A percentile compares a stretch with the other conserved stretches of the same genome.
These are phyloP conservation scores for Nothura maculosa DNA, from an alignment of 2,797 vertebrate genomes.

Conservation along the genomic window DNA sequence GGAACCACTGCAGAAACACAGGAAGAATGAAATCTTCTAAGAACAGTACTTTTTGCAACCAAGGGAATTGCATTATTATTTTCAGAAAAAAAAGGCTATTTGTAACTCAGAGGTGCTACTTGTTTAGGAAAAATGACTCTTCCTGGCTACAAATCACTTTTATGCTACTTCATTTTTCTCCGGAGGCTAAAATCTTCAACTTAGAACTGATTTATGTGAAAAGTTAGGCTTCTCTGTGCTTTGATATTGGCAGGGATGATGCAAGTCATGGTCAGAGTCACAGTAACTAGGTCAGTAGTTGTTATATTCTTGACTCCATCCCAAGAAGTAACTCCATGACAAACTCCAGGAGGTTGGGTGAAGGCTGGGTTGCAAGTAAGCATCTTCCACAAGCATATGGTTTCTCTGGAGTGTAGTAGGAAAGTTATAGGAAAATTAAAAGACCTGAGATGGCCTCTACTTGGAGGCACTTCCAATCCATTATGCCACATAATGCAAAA, in stretches of 20 bases:
- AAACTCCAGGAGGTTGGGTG: not conserved
- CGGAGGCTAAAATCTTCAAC: not conserved
- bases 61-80: not conserved
- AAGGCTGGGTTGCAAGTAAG: not conserved
- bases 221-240: not conserved
- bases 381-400: not conserved
- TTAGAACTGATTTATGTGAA: not conserved
- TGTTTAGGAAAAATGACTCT: not conserved
- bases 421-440: not conserved
- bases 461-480: not conserved
- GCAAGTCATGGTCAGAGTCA: not conserved
- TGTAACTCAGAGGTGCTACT: not conserved
- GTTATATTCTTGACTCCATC: not conserved
- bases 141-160: not conserved
- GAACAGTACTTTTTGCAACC: not conserved
- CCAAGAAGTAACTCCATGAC: not conserved
- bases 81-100: not conserved
- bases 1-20: not conserved
- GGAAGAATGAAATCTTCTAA: not conserved
- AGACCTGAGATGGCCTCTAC: not conserved
- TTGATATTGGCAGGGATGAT: not conserved
- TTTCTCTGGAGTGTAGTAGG: not conserved
- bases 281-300: not conserved
- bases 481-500: not conserved
- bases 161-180: not conserved